These are phyloP conservation scores for Leptobrachium leishanense DNA, from an alignment of 2,113 vertebrate species.

Conservation along the genomic window DNA sequence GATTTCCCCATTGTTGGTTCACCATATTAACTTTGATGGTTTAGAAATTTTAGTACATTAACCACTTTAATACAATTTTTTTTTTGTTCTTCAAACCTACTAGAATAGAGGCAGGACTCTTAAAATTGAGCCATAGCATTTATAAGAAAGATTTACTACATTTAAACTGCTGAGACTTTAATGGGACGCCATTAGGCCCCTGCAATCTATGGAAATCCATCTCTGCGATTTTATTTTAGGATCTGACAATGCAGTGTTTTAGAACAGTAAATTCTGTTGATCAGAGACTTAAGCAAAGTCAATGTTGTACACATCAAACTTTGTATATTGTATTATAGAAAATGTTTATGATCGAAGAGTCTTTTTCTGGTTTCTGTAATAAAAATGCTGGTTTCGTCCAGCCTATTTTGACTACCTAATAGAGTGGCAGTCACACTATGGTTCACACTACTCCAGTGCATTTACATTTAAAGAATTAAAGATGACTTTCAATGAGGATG, in stretches of 20 bases:
- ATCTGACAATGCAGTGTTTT: slow-evolving; percentile 1
- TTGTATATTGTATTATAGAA: slow-evolving; percentile 26
- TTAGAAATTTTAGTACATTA: no score
- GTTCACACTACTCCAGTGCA: not conserved
- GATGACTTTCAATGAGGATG: slow-evolving; percentile 53
- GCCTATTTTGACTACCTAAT: slow-evolving; percentile 51
- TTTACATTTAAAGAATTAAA: slow-evolving; percentile 31
- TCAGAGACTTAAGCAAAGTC: not conserved
- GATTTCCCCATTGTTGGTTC: no score
- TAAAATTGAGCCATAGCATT: no score
- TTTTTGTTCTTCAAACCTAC: no score
- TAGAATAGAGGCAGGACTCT: no score
- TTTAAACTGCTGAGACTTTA: no score
- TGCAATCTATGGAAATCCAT: no score
- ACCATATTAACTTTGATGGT: no score
- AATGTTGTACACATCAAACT: not conserved
- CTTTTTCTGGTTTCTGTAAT: slow-evolving; percentile 57
- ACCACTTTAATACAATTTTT: no score
- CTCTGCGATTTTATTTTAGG: not conserved
- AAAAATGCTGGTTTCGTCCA: slow-evolving; percentile 61
- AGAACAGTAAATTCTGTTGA: not conserved
- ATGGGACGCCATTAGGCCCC: no score
- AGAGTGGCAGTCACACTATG: slow-evolving; percentile 58
- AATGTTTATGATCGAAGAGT: slow-evolving; percentile 58
- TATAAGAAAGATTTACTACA: no score